Base-by-base conservation (phyloP, 2,888 invertebrate species). In the Helleia helle region DNA sequence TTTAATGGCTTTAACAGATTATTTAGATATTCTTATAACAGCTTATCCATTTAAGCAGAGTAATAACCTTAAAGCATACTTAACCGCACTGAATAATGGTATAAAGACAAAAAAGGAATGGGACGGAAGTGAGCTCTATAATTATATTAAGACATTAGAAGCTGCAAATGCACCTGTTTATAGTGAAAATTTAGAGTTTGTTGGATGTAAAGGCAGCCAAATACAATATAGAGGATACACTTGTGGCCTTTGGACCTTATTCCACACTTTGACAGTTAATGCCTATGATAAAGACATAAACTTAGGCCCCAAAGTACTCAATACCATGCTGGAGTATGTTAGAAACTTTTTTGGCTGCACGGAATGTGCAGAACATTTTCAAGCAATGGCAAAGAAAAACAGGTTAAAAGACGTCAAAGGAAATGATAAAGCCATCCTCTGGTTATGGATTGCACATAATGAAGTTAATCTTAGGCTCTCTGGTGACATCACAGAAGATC, bases 361-460 rank as follows among this genome's bases (percentile, higher is more conserved):
- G 2, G 94, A 95, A 44, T 99, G 99, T 67, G 88, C 94, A 1
- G 72, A 91, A 56, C 96, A 99, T 83, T 99, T 99, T 66, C 86
- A 93, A 65, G 87, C 89, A 45, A 96, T 97, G 95, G 92, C 96
- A 18, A 71, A 77, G 1, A 86, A 87, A 43, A 89, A 90, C 44
- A 88, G 91, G 60, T 86, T 93, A 46, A 87, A 88, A 60, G 89
- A 90, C 54, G 91, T 94, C 0, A 80, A 85, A 9, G 89, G 88
- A 38, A 88, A 89, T 52, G 89, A 93, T 42, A 93, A 94, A 45
- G 90, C 91, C 9, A 89, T 97, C 1, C 71, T 97, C 27, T 99
- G 97, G 97, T 76, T 99, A 14, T 99, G 98, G 98, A 87, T 87
- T 56, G 93, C 95, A 0, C 98, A 99, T 66, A 99, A 99, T 69